Evolutionary conservation across 2,113 vertebrate genomes (phyloP).

Genomic region (Serinus canaria): DNA sequence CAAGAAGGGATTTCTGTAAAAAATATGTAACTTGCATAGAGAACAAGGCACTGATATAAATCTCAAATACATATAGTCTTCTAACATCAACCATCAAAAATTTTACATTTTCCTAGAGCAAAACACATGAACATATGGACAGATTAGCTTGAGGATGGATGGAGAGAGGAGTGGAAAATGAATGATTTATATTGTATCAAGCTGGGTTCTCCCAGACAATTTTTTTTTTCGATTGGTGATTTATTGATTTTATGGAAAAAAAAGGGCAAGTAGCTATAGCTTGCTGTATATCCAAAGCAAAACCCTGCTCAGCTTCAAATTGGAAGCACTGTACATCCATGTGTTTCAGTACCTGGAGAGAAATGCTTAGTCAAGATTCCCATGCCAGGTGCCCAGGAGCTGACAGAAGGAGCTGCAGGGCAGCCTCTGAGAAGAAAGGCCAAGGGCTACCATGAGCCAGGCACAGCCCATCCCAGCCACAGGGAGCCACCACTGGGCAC

Average conservation of each 20-base stretch:
- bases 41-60: neutral
- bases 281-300: neutral
- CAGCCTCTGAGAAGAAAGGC: fast-evolving
- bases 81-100: neutral
- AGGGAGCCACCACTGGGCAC: neutral
- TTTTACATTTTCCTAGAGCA: neutral
- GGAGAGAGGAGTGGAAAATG: neutral
- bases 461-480: neutral
- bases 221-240: neutral
- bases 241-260: neutral
- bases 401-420: neutral
- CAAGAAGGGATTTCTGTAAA: neutral
- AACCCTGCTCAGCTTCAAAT: neutral
- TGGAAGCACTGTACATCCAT: neutral
- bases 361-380: neutral
- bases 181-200: neutral
- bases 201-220: neutral
- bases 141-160: neutral
- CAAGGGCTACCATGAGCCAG: fast-evolving
- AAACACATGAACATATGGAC: neutral
- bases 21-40: neutral
- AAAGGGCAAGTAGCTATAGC: neutral
- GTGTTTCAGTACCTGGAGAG: neutral
- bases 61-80: neutral
- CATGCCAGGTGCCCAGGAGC: neutral